A percentile compares a stretch with the other conserved stretches of the same genome.
phyloP scores from a whole-genome alignment of 2,888 invertebrate species.

The Apotomis capreana region DNA sequence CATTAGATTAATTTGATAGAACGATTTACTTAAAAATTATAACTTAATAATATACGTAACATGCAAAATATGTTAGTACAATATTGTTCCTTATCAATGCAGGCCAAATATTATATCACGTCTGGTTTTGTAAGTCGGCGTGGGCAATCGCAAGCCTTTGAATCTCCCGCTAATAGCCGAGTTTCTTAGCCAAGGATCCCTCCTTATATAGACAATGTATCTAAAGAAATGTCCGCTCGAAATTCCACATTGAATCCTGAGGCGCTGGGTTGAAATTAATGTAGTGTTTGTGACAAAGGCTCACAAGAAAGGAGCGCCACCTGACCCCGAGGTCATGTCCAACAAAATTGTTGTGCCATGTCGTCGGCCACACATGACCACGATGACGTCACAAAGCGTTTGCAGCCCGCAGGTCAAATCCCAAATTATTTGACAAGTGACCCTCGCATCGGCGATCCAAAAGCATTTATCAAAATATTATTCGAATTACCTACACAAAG shows the following conservation, averaged over 20 bases:
- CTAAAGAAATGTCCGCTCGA: constrained; percentile 44
- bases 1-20: too few species aligned
- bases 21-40: too few species aligned
- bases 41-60: too few species aligned
- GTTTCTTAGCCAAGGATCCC: constrained; percentile 52
- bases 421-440: constrained; percentile 26
- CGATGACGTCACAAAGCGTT: constrained; percentile 18
- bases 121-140: constrained; percentile 32
- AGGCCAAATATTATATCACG: constrained; percentile 38
- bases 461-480: constrained; percentile 25
- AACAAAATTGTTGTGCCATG: constrained; percentile 46
- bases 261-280: constrained; percentile 46
- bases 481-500: constrained; percentile 24
- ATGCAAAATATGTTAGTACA: too few species aligned
- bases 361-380: constrained; percentile 12
- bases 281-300: constrained; percentile 45
- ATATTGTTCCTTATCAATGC: neutral
- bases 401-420: neutral
- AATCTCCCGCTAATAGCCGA: constrained; percentile 40
- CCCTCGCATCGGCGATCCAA: constrained; percentile 16
- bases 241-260: constrained; percentile 47
- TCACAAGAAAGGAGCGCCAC: constrained; percentile 55
- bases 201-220: constrained; percentile 49
- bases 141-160: constrained; percentile 20
- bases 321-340: constrained; percentile 61